A percentile compares a stretch with the other conserved stretches of the same genome.
phyloP scores from a whole-genome alignment of 53 echinoderm and acorn worm species.

The Stichopus horrens region DNA sequence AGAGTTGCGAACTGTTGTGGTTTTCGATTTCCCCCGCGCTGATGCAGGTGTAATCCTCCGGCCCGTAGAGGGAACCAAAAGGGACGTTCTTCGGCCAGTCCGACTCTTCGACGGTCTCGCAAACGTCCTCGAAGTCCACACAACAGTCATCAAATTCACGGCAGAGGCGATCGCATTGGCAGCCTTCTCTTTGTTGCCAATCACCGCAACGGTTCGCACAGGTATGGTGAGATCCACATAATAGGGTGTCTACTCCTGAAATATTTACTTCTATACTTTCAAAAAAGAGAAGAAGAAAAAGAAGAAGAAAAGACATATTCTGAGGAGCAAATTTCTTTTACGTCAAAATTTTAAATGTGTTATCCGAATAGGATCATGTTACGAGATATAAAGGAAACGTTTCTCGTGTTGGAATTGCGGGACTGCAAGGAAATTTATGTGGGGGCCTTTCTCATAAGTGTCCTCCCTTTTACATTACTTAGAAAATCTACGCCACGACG shows the following conservation, averaged over 20 bases:
- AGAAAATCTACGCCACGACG: no score
- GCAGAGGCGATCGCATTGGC: slow-evolving; percentile 48
- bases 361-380: no score
- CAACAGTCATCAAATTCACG: slow-evolving; percentile 49
- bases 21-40: not conserved
- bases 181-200: slow-evolving; percentile 34
- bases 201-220: slow-evolving; percentile 51
- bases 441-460: no score
- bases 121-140: slow-evolving; percentile 38
- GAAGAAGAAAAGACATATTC: not conserved
- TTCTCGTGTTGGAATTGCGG: no score
- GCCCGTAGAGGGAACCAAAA: not conserved
- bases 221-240: slow-evolving; percentile 47
- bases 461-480: no score
- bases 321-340: no score
- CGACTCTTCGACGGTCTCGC: not conserved
- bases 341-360: no score
- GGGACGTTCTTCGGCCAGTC: not conserved
- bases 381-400: no score
- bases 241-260: not conserved
- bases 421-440: no score
- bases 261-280: slow-evolving; percentile 28
- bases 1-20: no score
- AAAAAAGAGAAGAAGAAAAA: not conserved
- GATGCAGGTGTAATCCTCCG: slow-evolving; percentile 7